Evolutionary conservation across 2,888 invertebrate species (phyloP), one percentile per base, ranked within the genome.

Genomic region (Ernsta delagoae): DNA sequence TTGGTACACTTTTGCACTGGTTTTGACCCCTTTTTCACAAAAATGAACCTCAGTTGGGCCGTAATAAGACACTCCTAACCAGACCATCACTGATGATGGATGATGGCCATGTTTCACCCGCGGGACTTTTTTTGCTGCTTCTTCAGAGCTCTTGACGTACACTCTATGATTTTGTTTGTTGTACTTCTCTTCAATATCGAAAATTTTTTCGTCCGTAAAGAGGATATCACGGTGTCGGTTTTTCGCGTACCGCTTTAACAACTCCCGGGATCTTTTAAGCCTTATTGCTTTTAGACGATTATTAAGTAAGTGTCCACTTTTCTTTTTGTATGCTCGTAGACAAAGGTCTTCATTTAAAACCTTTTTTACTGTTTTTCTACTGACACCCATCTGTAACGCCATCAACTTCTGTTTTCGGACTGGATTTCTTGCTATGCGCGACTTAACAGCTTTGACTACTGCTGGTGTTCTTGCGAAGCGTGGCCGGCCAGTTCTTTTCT

Each of bases 61-160:
- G 5, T n/a, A 45, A 45, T n/a, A 45, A 4, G 45, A n/a, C n/a
- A 45, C 45, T 45, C 45, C 45, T 4, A 45, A 5, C 45, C 45
- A 45, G n/a, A 45, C 45, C 45, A n/a, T 45, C n/a, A 45, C n/a
- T 45, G n/a, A 45, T n/a, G n/a, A n/a, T n/a, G 45, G 45, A 45
- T 45, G 5, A 45, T 45, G 45, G 5, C 45, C 45, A n/a, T 45
- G 5, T 45, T 45, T n/a, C n/a, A 45, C 45, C 45, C n/a, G n/a
- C 45, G n/a, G n/a, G 7, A 39, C 45, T 45, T n/a, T 5, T n/a
- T n/a, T n/a, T 12, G 45, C 45, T 45, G 45, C 45, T 45, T 45
- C 45, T 45, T 45, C 45, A 45, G n/a, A n/a, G 45, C 5, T n/a
- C n/a, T 45, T n/a, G 4, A n/a, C n/a, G 5, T n/a, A 45, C 45